Evolutionary conservation across 2,113 vertebrate genomes (phyloP), one percentile per base, ranked within the genome.

Genomic region (Perca flavescens): DNA sequence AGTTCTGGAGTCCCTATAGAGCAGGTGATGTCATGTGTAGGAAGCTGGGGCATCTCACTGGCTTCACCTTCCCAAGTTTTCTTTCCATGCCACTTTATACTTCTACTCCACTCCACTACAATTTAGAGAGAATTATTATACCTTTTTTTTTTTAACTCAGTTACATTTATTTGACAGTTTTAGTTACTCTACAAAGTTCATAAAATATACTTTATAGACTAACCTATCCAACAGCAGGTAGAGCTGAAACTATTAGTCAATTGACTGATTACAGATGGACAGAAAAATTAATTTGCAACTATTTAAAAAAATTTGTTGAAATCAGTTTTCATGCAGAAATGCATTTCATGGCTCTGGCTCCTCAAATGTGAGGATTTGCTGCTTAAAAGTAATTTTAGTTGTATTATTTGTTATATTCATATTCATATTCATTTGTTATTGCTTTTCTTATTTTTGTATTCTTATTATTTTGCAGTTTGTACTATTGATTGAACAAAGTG

Each of bases 1-100:
- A 82, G 43, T 64, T 13, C 57, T 53, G 62, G 19, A 52, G 21
- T 53, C 78, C 21, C 54, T 22, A 9, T 5, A 19, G 34, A 67
- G 40, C 61, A 80, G 54, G 68, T 80, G 17, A 21, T 4, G 54
- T 50, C 9, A 25, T 72, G 28, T 71, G 50, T 17, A 25, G 21
- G 53, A 82, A 71, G 43, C 3, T 28, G 50, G 25, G 15, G 28
- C 25, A 25, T 43, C 31, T 62, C 36, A 47, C 34, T 25, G 16
- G 21, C 6, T 49, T 61, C 15, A 53, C 40, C 40, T 11, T 43
- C 10, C 9, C 40, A 40, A 10, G 9, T 43, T 10, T 43, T 11
- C 9, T 43, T 43, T 43, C 10, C 40, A 43, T 43, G 40, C 40
- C 40, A 11, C 40, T 10, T 43, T 43, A 43, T 43, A 43, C 40